phyloP scores from a whole-genome alignment of 2,888 invertebrate genomes.

The Yponomeuta evonymella region DNA sequence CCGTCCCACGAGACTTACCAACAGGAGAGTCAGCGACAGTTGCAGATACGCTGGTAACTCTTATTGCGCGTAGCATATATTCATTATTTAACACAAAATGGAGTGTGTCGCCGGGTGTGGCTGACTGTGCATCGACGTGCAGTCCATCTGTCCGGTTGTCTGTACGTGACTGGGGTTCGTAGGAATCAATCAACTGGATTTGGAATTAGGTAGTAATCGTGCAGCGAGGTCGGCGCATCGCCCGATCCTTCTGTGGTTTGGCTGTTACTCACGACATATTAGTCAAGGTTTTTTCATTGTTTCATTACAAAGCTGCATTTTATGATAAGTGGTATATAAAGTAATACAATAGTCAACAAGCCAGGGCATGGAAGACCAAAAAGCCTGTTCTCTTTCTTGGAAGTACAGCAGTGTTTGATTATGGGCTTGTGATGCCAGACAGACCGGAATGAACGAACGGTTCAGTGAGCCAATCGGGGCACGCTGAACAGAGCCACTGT shows the following conservation, averaged over 20 bases:
- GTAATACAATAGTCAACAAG: no score
- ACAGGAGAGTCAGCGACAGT: neutral
- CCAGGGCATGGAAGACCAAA: no score
- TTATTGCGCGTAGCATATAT: no score
- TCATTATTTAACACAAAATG: no score
- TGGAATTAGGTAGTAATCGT: neutral
- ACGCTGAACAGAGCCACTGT: no score
- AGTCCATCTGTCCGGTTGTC: conserved; percentile 52
- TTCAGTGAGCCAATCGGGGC: no score
- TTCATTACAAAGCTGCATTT: neutral
- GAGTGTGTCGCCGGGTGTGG: neutral
- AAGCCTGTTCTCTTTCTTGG: no score
- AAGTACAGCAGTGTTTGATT: no score
- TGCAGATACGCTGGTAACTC: no score
- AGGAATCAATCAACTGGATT: conserved; percentile 18
- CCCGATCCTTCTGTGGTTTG: neutral
- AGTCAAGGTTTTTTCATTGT: neutral
- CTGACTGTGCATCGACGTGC: conserved; percentile 37
- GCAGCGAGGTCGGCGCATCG: conserved; percentile 4
- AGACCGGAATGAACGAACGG: no score
- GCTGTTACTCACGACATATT: conserved; percentile 3
- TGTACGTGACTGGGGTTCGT: conserved; percentile 61
- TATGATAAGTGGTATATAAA: no score
- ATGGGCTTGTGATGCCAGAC: no score
- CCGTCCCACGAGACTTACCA: neutral